Percentiles rank a stretch among this genome's conserved stretches.
phyloP scores from a whole-genome alignment of 2,113 vertebrate genomes.

The Columba janthina region DNA sequence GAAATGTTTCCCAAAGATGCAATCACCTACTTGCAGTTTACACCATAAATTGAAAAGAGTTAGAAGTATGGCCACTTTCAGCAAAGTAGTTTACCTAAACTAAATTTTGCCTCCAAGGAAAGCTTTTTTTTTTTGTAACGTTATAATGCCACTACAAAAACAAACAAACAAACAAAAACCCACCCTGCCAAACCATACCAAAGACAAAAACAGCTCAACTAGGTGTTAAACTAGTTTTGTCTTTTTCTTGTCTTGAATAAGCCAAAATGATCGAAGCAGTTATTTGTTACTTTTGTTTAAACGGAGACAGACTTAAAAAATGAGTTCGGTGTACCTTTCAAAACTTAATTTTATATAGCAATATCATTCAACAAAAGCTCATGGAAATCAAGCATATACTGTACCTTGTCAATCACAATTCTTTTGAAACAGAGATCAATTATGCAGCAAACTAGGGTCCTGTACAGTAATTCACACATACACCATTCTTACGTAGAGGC shows the following conservation, averaged over 20 bases:
- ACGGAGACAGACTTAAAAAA: neutral
- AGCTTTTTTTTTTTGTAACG: neutral
- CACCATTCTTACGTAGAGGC: neutral
- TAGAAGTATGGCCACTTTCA: neutral
- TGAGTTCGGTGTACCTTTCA: rapidly evolving
- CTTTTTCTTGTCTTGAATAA: neutral
- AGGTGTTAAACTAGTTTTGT: neutral
- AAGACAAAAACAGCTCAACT: neutral
- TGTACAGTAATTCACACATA: rapidly evolving
- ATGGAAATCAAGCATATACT: neutral
- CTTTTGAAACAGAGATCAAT: neutral
- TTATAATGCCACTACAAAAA: neutral
- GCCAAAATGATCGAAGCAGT: neutral
- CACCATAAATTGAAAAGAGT: neutral
- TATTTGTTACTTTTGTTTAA: neutral
- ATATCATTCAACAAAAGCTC: neutral
- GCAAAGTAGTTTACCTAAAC: neutral
- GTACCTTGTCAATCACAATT: neutral
- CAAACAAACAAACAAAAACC: neutral
- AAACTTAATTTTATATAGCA: neutral
- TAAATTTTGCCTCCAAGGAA: neutral
- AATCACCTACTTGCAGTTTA: neutral
- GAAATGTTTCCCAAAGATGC: neutral
- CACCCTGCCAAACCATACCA: neutral
- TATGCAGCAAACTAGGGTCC: neutral